These are phyloP conservation scores for Nibea coibor DNA, from an alignment of 2,113 vertebrate genomes.

Conservation along the genomic window DNA sequence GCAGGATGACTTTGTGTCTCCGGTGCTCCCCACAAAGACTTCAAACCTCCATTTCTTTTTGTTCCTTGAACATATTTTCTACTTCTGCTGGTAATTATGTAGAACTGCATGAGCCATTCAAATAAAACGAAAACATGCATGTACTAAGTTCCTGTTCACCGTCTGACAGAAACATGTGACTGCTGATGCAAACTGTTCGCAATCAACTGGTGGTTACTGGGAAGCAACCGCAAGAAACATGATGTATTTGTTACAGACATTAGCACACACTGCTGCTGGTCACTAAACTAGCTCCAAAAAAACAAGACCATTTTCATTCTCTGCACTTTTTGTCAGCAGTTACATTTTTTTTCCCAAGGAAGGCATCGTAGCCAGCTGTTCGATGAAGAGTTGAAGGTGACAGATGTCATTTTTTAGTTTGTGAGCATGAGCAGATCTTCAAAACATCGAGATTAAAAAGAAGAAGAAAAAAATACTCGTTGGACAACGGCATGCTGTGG, in stretches of 20 bases:
- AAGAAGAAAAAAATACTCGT: neutral
- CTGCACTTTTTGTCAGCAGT: neutral
- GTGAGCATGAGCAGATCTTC: neutral
- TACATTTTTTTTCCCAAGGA: neutral
- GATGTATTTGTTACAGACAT: neutral
- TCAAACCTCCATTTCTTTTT: neutral
- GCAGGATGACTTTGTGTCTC: constrained; percentile 8
- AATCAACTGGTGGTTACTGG: neutral
- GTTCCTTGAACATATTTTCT: neutral
- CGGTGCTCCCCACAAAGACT: neutral
- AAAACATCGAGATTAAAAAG: neutral
- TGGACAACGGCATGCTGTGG: neutral
- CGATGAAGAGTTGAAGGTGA: neutral
- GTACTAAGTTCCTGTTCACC: neutral
- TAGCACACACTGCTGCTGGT: neutral
- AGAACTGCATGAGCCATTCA: neutral
- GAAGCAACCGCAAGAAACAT: neutral
- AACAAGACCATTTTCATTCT: neutral
- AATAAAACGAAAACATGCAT: neutral
- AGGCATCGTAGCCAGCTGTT: neutral
- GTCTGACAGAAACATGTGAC: neutral
- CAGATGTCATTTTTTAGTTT: neutral
- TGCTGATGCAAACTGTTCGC: neutral
- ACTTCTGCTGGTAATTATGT: neutral
- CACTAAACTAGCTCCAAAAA: neutral